These are phyloP conservation scores for Lycodopsis pacificus DNA, from an alignment of 2,797 vertebrate genomes.

Conservation along the genomic window DNA sequence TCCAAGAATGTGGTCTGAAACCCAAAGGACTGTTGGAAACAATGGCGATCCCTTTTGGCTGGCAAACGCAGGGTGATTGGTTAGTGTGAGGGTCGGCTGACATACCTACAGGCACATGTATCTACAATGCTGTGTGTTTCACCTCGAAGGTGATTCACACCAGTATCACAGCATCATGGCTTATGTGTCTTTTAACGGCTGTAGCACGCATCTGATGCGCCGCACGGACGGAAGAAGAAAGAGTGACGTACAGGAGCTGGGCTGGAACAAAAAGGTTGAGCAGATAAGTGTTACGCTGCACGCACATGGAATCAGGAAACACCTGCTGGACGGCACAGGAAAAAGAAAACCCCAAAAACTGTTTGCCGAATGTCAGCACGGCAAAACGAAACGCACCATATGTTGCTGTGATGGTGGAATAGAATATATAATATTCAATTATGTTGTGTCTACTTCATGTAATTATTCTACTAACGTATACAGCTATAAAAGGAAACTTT, in stretches of 20 bases:
- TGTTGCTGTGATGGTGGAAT: too few species aligned
- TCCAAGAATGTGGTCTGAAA: slow-evolving; percentile 52
- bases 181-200: neutral
- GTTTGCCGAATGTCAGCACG: too few species aligned
- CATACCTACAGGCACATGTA: neutral
- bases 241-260: too few species aligned
- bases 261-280: neutral
- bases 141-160: neutral
- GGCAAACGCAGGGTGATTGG: slow-evolving; percentile 13
- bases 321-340: too few species aligned
- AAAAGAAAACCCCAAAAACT: too few species aligned
- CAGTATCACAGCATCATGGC: neutral
- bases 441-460: too few species aligned
- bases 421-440: too few species aligned
- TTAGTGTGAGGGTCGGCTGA: slow-evolving; percentile 15
- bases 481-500: too few species aligned
- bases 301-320: too few species aligned
- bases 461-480: too few species aligned
- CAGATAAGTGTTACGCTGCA: neutral
- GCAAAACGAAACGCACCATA: too few species aligned
- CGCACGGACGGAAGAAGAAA: neutral
- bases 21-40: slow-evolving; percentile 17
- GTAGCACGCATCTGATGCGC: neutral
- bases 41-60: slow-evolving; percentile 2
- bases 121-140: neutral